Evolutionary conservation across 2,888 invertebrate genomes (phyloP), one percentile per base, ranked within the genome.

Genomic region (Hydroisotoma schaefferi): DNA sequence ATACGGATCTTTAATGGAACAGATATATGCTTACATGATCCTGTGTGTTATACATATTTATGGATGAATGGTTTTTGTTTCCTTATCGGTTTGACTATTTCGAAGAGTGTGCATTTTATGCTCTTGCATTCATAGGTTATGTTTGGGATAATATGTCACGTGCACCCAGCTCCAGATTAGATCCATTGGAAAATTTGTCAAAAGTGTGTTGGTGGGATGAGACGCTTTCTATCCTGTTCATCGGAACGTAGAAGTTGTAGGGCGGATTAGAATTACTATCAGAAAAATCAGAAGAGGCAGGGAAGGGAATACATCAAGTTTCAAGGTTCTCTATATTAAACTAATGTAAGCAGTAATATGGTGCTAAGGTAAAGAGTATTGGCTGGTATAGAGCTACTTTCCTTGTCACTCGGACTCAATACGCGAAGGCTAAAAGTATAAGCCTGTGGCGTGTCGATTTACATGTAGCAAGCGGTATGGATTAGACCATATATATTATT

Each of bases 101-200:
- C n/a, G 15, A n/a, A n/a, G n/a, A n/a, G n/a, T n/a, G n/a, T n/a
- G n/a, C n/a, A n/a, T 8, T 15, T 33, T 15, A 8, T 33, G 33
- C 33, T 33, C 8, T 15, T 33, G 8, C 33, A 33, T 33, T 8
- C 33, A 33, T 33, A 10, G 33, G 40, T 15, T 18, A 18, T 15
- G 40, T 18, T 15, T 40, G 46, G 25, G 46, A 46, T 46, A 46
- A 46, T 46, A 25, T 46, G 46, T 46, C 46, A 46, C 46, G 46
- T 46, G 46, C 46, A 25, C 46, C 20, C 46, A 46, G 46, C 46
- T 46, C 46, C 3, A 46, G 20, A 46, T 46, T 46, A 46, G 22
- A 46, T 46, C 46, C 46, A 46, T 46, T 25, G 23, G 23, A 4
- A 27, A 48, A 48, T 48, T 48, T 48, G 48, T 48, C 48, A 48